Base-by-base conservation (phyloP, 2,888 invertebrate species). In the Atethmia centrago region DNA sequence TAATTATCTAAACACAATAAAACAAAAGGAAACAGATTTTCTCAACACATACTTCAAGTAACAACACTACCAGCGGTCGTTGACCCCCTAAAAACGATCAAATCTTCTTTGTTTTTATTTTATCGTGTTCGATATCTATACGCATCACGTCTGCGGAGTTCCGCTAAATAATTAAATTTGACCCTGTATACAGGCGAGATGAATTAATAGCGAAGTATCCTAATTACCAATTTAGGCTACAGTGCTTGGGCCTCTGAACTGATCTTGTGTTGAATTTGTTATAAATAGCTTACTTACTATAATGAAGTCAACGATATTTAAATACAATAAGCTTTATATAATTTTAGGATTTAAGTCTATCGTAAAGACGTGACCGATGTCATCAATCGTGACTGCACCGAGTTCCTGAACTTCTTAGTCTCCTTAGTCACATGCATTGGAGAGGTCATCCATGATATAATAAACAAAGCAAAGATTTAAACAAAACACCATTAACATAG, bases 361-460 rank as follows among this genome's bases (percentile, higher is more conserved):
- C 87, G 86, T 88, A 82, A 65, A 83, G 80, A 87, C 92, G 89
- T 91, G 90, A 89, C 88, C 87, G 78, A 76, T 89, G 88, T 87
- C 89, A 88, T 89, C 83, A 87, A 79, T 93, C 94, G 94, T 94
- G 94, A 94, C 92, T 75, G 72, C 77, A 76, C 70, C 68, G 74
- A 90, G 90, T 92, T 94, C 93, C 94, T 94, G 88, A 86, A 90
- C 85, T 83, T 80, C 81, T 88, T 88, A 75, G 64, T 87, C 88
- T 74, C 80, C 36, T 36, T 36, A 36, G 42, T 10, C 77, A 81
- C 78, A 72, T 40, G 19, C 10, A 77, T 81, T 82, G 80, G 76
- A 86, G 79, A 78, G 85, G 77, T 86, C 85, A 87, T 76, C 49
- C 71, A 75, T 63, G 78, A 70, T 73, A 68, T 74, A 67, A 69